These are phyloP conservation scores for Brenthis daphne DNA, from an alignment of 2,888 invertebrate genomes.

Conservation along the genomic window DNA sequence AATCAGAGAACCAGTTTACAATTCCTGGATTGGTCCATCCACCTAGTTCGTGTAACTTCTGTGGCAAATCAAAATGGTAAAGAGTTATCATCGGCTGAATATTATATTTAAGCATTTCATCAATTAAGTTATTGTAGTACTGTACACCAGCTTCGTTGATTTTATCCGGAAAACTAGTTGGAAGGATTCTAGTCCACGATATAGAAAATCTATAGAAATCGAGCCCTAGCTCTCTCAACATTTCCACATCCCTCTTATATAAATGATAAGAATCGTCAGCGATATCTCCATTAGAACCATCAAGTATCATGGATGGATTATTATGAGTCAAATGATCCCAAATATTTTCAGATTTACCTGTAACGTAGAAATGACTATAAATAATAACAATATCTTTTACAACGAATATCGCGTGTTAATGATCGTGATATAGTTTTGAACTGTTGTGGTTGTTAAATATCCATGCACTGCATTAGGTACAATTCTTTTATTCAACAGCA, in stretches of 20 bases:
- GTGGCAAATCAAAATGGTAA: conserved; percentile 79
- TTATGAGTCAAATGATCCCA: conserved; percentile 84
- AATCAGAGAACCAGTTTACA: conserved; percentile 71
- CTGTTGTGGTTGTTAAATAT: too few relatives aligned
- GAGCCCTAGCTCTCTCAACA: conserved; percentile 68
- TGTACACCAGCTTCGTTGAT: conserved; percentile 75
- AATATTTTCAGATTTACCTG: conserved; percentile 81
- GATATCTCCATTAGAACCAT: conserved; percentile 80
- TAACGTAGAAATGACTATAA: neutral
- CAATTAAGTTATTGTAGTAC: conserved; percentile 72
- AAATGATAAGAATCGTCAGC: conserved; percentile 83
- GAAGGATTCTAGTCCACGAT: conserved; percentile 84
- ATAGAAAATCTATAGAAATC: conserved; percentile 82
- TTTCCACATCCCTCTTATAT: conserved; percentile 78
- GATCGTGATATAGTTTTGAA: too few relatives aligned
- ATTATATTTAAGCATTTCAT: conserved; percentile 79
- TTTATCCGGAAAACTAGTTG: conserved; percentile 77
- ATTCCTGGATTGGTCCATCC: conserved; percentile 74
- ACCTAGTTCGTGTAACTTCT: conserved; percentile 76
- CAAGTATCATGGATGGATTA: conserved; percentile 68
- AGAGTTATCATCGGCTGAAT: conserved; percentile 83
- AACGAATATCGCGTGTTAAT: neutral
- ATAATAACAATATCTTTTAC: neutral
- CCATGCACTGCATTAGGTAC: too few relatives aligned
- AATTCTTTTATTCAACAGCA: too few relatives aligned